These are phyloP conservation scores for Marronus borbonicus DNA, from an alignment of 2,888 invertebrate genomes.

Conservation along the genomic window DNA sequence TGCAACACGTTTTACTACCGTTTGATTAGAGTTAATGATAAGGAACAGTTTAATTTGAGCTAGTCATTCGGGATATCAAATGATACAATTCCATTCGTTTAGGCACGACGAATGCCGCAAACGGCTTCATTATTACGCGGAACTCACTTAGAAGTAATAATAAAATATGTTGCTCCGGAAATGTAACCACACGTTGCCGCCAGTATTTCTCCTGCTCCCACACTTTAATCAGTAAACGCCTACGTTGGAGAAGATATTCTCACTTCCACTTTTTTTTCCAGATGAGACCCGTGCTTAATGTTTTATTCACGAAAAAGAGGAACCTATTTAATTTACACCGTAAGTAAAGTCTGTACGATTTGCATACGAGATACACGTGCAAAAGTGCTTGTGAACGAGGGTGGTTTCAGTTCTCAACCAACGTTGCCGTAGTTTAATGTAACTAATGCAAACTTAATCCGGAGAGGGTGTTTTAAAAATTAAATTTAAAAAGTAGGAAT, in stretches of 20 bases:
- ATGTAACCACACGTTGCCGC: too few relatives aligned
- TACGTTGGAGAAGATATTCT: neutral
- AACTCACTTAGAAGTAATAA: too few relatives aligned
- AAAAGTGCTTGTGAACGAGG: neutral
- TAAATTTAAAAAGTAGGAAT: conserved; percentile 37
- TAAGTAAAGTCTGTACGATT: conserved; percentile 29
- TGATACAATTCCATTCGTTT: too few relatives aligned
- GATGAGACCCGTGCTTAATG: conserved; percentile 12
- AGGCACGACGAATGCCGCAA: too few relatives aligned
- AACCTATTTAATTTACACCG: conserved; percentile 38
- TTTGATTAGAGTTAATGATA: too few relatives aligned
- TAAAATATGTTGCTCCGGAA: too few relatives aligned
- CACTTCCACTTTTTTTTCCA: conserved; percentile 12
- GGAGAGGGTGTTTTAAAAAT: conserved; percentile 44
- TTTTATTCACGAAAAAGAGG: conserved; percentile 34
- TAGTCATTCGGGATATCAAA: too few relatives aligned
- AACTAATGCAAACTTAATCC: conserved; percentile 52
- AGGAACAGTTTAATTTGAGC: too few relatives aligned
- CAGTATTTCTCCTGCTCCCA: too few relatives aligned
- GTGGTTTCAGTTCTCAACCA: neutral
- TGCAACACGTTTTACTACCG: too few relatives aligned
- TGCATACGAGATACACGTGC: conserved; percentile 30
- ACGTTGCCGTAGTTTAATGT: conserved; percentile 52
- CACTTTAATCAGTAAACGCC: too few relatives aligned
- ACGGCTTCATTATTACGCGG: too few relatives aligned